Evolutionary conservation across 2,113 vertebrate species (phyloP).

Genomic region (Poeciliopsis occidentalis): DNA sequence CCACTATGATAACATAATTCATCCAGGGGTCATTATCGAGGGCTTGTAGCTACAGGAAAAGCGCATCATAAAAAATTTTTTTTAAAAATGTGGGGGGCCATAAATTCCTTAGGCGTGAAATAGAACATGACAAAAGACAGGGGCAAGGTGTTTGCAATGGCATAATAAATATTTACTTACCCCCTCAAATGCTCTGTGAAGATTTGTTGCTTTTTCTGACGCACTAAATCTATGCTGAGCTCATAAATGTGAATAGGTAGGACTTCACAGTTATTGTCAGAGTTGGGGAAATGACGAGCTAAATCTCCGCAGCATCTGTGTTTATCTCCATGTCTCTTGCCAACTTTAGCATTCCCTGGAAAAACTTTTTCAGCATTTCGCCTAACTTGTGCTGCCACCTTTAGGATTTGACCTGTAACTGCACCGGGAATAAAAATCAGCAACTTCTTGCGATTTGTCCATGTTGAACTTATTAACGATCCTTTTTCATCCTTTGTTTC

Average conservation of each 20-base stretch:
- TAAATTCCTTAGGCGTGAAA: too few relatives aligned
- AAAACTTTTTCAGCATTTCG: constrained; percentile 12
- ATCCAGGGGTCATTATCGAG: not conserved
- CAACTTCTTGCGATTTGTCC: too few relatives aligned
- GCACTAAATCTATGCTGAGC: not conserved
- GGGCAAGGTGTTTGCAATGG: not conserved
- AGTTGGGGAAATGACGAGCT: not conserved
- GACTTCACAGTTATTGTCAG: not conserved
- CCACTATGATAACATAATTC: constrained; percentile 14
- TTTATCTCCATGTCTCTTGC: not conserved
- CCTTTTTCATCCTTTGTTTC: too few relatives aligned
- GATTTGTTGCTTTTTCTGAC: not conserved
- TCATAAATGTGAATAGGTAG: not conserved
- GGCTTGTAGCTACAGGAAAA: not conserved
- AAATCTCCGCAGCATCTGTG: not conserved
- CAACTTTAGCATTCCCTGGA: not conserved
- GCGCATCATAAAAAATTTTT: too few relatives aligned
- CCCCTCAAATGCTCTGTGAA: not conserved
- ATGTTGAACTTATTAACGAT: too few relatives aligned
- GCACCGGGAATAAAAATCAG: too few relatives aligned
- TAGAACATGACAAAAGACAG: not conserved
- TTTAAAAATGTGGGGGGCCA: too few relatives aligned
- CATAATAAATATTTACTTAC: not conserved
- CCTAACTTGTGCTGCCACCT: constrained; percentile 33
- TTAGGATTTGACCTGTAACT: constrained; percentile 15